These are phyloP conservation scores for Mustela lutreola DNA, from an alignment of 2,113 vertebrate genomes.

Conservation along the genomic window DNA sequence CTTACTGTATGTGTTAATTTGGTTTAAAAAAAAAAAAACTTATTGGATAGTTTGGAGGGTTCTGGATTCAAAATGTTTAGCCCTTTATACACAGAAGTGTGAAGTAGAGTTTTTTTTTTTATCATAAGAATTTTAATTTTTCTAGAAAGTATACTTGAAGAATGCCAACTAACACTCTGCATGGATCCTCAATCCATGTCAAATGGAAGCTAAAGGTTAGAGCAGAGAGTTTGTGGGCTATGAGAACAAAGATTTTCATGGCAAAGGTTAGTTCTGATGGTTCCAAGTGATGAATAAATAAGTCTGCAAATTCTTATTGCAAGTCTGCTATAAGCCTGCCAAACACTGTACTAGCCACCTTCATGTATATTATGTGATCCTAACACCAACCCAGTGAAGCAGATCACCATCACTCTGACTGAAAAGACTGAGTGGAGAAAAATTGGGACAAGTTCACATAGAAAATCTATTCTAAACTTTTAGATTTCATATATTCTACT, in stretches of 20 bases:
- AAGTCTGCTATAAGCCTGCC: neutral
- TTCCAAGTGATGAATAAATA: neutral
- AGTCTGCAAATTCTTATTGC: neutral
- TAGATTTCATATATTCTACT: neutral
- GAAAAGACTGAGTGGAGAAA: neutral
- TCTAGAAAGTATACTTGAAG: neutral
- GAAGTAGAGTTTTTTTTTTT: neutral
- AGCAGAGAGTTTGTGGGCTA: neutral
- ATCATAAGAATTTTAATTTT: neutral
- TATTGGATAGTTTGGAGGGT: neutral
- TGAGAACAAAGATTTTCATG: neutral
- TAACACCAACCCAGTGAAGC: neutral
- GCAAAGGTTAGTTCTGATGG: neutral
- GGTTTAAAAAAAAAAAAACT: neutral
- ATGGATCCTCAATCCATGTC: neutral
- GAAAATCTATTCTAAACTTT: neutral
- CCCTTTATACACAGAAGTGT: neutral
- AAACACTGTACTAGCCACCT: neutral
- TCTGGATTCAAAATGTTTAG: neutral
- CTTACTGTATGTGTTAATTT: neutral
- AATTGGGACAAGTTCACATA: neutral
- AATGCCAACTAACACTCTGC: neutral
- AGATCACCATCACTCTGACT: neutral
- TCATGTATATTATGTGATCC: neutral
- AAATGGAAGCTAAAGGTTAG: neutral